These are phyloP conservation scores for Tachyglossus aculeatus DNA, from an alignment of 2,797 vertebrate species.

Conservation along the genomic window DNA sequence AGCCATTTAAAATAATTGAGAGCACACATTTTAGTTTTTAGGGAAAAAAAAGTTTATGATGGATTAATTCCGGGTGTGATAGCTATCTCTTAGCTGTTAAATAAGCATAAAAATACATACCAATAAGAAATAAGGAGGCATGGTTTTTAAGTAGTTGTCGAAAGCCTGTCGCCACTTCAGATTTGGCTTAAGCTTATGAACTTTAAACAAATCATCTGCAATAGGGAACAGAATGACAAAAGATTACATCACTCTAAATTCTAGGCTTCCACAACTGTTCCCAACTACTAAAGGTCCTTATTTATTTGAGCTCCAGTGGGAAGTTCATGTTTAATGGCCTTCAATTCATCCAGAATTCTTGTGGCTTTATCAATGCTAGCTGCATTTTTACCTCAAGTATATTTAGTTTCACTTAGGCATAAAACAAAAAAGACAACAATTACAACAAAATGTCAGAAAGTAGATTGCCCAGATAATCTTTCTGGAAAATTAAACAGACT, in stretches of 20 bases:
- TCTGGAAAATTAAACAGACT: not conserved
- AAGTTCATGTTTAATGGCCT: conserved; percentile 3
- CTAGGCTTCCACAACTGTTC: not conserved
- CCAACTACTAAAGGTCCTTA: conserved; percentile 8
- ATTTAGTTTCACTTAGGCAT: conserved; percentile 8
- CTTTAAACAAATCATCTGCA: conserved; percentile 98
- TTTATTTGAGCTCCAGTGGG: not conserved
- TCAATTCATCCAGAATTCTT: not conserved
- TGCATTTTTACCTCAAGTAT: conserved; percentile 1
- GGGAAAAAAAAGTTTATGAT: no score
- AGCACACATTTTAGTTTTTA: no score
- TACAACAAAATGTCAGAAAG: no score
- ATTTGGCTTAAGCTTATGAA: conserved; percentile 98
- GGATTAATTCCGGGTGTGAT: no score
- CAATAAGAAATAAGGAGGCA: conserved; percentile 97
- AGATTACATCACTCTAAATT: conserved; percentile 20
- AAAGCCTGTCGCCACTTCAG: conserved; percentile 97
- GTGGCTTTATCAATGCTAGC: not conserved
- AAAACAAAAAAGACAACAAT: no score
- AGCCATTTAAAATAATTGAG: no score
- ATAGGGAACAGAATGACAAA: conserved; percentile 62
- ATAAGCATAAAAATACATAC: conserved; percentile 77
- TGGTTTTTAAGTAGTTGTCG: conserved; percentile 97
- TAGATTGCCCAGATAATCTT: not conserved
- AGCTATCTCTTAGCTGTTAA: no score